These are phyloP conservation scores for Zeus faber DNA, from an alignment of 2,113 vertebrate species.

Conservation along the genomic window DNA sequence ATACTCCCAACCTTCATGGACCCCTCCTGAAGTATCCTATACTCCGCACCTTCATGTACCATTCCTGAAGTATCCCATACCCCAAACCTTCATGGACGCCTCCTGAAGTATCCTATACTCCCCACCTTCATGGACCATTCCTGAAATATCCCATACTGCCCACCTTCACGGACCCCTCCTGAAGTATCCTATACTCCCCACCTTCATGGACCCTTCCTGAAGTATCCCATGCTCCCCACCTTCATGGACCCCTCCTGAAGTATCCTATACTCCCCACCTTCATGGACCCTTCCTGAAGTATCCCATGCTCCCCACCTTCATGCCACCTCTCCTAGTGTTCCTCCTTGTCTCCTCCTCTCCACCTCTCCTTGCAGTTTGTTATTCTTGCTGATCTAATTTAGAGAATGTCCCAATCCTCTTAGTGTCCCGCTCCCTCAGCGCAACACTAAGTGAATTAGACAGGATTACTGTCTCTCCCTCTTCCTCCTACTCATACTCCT, in stretches of 20 bases:
- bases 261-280: conserved; percentile 1
- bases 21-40: too few species aligned
- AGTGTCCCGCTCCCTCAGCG: conserved; percentile 75
- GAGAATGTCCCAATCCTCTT: conserved; percentile 85
- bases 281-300: neutral
- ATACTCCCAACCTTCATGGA: too few species aligned
- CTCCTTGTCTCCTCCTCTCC: conserved; percentile 30
- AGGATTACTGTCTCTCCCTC: conserved; percentile 75
- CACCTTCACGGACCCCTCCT: neutral
- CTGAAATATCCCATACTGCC: neutral
- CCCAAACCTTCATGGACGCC: too few species aligned
- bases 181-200: neutral
- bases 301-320: neutral
- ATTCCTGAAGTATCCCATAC: too few species aligned
- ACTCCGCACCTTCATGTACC: too few species aligned
- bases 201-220: neutral
- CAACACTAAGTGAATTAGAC: conserved; percentile 83
- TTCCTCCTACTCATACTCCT: conserved; percentile 36
- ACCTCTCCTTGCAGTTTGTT: conserved; percentile 70
- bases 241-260: neutral
- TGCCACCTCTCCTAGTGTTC: conserved; percentile 31
- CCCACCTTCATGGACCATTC: neutral
- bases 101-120: conserved; percentile 5
- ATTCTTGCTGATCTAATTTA: conserved; percentile 86
- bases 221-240: neutral